Conservation (phyloP, 1,140 invertebrate species). For the Aphaenogaster rudis region DNA sequence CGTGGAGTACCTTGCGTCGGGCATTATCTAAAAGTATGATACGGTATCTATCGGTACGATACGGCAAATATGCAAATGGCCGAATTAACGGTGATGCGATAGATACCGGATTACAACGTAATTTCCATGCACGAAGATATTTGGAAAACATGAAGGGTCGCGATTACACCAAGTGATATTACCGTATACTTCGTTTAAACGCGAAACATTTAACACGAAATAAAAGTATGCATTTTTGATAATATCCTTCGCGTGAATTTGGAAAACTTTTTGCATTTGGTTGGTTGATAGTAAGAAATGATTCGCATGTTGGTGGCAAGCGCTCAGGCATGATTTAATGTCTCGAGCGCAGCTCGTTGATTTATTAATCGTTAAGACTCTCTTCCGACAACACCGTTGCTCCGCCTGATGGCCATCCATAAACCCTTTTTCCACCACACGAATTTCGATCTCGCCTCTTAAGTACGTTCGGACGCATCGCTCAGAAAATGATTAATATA, state of each 20-base stretch:
- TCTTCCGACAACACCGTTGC: constrained; percentile 2
- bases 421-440: constrained; percentile 27
- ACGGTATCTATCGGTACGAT: constrained; percentile 2
- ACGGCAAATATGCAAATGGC: constrained; percentile 38
- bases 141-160: constrained; percentile 9
- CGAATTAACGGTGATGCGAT: not conserved
- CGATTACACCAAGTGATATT: not conserved
- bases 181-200: not conserved
- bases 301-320: not conserved
- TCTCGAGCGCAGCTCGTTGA: constrained; percentile 29
- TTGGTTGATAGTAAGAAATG: constrained; percentile 5
- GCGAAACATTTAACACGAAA: not conserved
- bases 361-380: constrained; percentile 57
- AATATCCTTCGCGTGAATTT: not conserved
- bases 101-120: constrained; percentile 2
- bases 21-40: constrained; percentile 39
- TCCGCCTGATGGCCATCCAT: not conserved
- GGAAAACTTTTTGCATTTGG: not conserved
- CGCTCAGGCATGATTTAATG: not conserved
- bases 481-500: constrained; percentile 56
- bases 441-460: constrained; percentile 33
- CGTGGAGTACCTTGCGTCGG: not conserved
- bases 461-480: constrained; percentile 5
- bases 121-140: constrained; percentile 27
- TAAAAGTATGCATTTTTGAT: not conserved